Conservation (phyloP, 2,113 vertebrate genomes). For the Gallinago media region DNA sequence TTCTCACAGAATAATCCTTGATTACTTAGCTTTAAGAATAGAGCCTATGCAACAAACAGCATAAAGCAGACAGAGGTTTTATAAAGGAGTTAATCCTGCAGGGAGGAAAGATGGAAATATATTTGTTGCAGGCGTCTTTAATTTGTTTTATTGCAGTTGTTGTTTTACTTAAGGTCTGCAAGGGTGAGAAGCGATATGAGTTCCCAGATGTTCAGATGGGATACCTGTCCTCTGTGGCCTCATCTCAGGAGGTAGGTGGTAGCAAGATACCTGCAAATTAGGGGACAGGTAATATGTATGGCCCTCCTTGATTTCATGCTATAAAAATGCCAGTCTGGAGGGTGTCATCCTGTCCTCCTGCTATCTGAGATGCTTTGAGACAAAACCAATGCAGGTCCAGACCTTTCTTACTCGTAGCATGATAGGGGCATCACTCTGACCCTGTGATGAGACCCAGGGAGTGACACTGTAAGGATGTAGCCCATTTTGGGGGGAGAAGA, state of each 20-base stretch:
- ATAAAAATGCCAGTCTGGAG: background rate
- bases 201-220: background rate
- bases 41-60: background rate
- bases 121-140: background rate
- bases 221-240: background rate
- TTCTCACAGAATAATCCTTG: conserved; percentile 14
- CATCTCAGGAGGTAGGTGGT: background rate
- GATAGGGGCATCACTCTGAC: fast-evolving
- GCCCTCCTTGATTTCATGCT: background rate
- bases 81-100: background rate
- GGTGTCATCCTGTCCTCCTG: background rate
- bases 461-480: background rate
- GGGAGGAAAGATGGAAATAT: background rate
- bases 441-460: background rate
- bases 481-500: fast-evolving
- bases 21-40: conserved; percentile 9
- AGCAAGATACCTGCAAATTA: background rate
- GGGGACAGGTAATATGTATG: background rate
- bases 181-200: background rate
- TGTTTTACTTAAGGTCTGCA: background rate
- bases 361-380: background rate
- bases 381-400: background rate
- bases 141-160: background rate
- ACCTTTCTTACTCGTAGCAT: background rate
- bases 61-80: background rate